Base-by-base conservation (phyloP, 2,797 vertebrate species). In the Staurois parvus region DNA sequence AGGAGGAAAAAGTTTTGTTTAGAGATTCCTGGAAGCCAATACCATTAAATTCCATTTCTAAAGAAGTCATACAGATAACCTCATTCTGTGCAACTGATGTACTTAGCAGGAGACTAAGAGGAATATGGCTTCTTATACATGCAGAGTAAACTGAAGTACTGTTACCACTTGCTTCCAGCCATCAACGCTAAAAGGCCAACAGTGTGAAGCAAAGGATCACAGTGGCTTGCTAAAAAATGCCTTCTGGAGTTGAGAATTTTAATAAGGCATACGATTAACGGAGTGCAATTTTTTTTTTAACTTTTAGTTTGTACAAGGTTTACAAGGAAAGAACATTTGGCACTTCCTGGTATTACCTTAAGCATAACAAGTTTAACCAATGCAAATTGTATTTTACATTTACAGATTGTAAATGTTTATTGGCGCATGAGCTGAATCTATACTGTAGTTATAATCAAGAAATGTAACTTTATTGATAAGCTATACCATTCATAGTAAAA, bases 121-220 rank as follows among this genome's bases (percentile, higher is more conserved):
- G 78, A 80, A 34, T 67, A 80, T 34, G 78, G 78, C 78, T 80
- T 86, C 56, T 68, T 81, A 87, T 90, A 92, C 91, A 90, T 37
- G 88, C 89, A 81, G 48, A 90, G 86, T 52, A 90, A 90, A 91
- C 77, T 84, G 87, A 91, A 70, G 91, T 91, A 90, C 78, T 88
- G 75, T 89, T 88, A 87, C 90, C 56, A 67, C 40, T 76, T 37
- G 48, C 82, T 76, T 69, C 66, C 62, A 69, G 21, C 62, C 74
- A 83, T 69, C 30, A 68, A 84, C n/a, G 59, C 67, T 73, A 76
- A 84, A 76, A 76, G 73, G 45, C 45, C 74, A 69, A 76, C 66
- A 76, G 74, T 76, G 66, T 70, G 42, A 76, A 40, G n/a, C 52
- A 56, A 17, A 76, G 59, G 68, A 48, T 17, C 64, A 70, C 45